A percentile compares a stretch with the other conserved stretches of the same genome.
phyloP scores from a whole-genome alignment of 1,140 invertebrate genomes.

The Bombus fervidus region DNA sequence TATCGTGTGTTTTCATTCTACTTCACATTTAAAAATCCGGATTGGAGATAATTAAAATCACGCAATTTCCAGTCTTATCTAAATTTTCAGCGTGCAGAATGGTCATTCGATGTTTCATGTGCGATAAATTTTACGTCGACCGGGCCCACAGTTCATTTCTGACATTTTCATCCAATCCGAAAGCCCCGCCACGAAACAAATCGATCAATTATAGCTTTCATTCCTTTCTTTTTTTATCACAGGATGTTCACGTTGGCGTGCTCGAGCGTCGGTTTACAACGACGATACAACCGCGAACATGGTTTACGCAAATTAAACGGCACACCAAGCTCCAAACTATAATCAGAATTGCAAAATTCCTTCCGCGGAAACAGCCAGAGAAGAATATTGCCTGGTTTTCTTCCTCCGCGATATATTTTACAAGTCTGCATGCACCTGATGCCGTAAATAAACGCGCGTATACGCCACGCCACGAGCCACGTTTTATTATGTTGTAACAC shows the following conservation, averaged over 20 bases:
- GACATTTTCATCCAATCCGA: slow-evolving; percentile 13
- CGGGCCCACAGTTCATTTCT: background rate
- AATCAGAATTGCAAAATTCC: slow-evolving; percentile 54
- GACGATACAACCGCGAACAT: background rate
- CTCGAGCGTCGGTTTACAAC: background rate
- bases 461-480: no score
- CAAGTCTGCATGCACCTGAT: slow-evolving; percentile 32
- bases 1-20: background rate
- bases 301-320: slow-evolving; percentile 43
- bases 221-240: background rate
- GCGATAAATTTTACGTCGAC: slow-evolving; percentile 15
- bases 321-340: slow-evolving; percentile 13
- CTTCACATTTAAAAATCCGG: background rate
- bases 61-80: slow-evolving; percentile 15
- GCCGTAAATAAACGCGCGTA: slow-evolving; percentile 29
- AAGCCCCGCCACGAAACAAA: background rate
- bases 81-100: slow-evolving; percentile 5
- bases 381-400: slow-evolving; percentile 32
- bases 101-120: background rate
- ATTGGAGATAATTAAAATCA: slow-evolving; percentile 16
- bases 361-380: slow-evolving; percentile 17
- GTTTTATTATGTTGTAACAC: slow-evolving; percentile 1
- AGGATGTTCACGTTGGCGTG: background rate
- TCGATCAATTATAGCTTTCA: slow-evolving; percentile 29
- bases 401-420: slow-evolving; percentile 16